Base-by-base conservation (phyloP, 92 coral and sea anemone species). In the Bergia sp. region DNA sequence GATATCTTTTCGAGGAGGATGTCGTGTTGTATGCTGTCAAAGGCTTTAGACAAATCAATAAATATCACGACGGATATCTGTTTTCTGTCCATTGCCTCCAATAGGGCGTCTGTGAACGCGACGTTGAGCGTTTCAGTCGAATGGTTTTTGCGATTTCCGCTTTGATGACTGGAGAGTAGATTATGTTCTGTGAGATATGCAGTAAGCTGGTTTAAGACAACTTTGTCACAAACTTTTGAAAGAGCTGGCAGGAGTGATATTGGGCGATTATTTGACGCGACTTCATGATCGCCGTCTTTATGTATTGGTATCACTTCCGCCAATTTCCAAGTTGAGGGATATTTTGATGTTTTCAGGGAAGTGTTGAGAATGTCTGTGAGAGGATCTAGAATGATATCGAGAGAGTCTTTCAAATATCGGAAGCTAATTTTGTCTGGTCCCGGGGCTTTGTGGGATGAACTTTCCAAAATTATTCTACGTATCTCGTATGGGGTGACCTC, bases 301-400 rank as follows among this genome's bases (percentile, higher is more conserved):
- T 6, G 20, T 20, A 21, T n/a, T n/a, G 73, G 73, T n/a, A 67
- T 67, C 7, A 67, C 73, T 36, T 67, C 73, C 10, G 73, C 73
- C 8, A 20, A 36, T 67, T 67, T 67, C 73, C 73, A 67, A 20
- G 73, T 36, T 20, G n/a, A n/a, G 36, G 73, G 73, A 36, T 67
- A 21, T 5, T 20, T 36, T 20, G 73, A 67, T 2, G 36, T 67
- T 13, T 4, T 67, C 73, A 67, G 37, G 73, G 73, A 67, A 36
- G 29, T 67, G 37, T 67, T 67, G 73, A 21, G 41, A 76, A 86
- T 83, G 87, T 42, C 87, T 50, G 76, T 76, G 49, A 44, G 49
- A 44, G 49, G 49, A 44, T 44, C 3, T 44, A 44, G 49, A 44
- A 44, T 44, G 49, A 44, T 0, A 44, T 44, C 49, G 1, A 44